phyloP scores from a whole-genome alignment of 2,113 vertebrate genomes.

The Podarcis raffonei region DNA sequence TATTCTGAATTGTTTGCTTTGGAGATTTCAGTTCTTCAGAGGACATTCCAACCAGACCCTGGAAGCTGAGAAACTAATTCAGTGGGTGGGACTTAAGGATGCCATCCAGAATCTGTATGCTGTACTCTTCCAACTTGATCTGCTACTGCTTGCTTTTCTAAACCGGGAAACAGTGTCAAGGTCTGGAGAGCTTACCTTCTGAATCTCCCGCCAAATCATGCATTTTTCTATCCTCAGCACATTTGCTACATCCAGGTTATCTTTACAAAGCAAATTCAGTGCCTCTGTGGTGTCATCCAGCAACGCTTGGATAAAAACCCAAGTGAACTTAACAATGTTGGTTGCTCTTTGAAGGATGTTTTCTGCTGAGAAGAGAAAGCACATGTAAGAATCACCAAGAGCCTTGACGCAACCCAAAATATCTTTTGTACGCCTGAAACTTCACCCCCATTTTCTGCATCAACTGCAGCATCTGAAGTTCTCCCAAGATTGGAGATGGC shows the following conservation, averaged over 20 bases:
- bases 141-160: background rate
- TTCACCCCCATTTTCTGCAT: background rate
- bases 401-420: background rate
- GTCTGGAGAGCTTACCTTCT: conserved; percentile 62
- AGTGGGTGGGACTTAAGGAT: background rate
- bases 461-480: background rate
- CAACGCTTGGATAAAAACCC: conserved; percentile 69
- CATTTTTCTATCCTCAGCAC: conserved; percentile 72
- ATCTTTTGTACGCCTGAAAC: background rate
- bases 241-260: conserved; percentile 67
- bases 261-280: conserved; percentile 72
- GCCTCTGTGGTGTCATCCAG: conserved; percentile 64
- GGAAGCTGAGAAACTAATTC: background rate
- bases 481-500: background rate
- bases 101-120: background rate
- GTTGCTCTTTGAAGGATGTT: conserved; percentile 65
- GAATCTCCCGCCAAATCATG: conserved; percentile 67
- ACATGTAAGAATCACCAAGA: background rate
- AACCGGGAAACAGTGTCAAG: background rate
- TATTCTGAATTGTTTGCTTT: background rate
- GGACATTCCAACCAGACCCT: background rate
- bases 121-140: background rate
- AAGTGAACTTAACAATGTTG: conserved; percentile 64
- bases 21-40: background rate
- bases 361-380: conserved; percentile 50